Conservation (phyloP, 2,113 vertebrate genomes). For the Neolamprologus devosi region DNA sequence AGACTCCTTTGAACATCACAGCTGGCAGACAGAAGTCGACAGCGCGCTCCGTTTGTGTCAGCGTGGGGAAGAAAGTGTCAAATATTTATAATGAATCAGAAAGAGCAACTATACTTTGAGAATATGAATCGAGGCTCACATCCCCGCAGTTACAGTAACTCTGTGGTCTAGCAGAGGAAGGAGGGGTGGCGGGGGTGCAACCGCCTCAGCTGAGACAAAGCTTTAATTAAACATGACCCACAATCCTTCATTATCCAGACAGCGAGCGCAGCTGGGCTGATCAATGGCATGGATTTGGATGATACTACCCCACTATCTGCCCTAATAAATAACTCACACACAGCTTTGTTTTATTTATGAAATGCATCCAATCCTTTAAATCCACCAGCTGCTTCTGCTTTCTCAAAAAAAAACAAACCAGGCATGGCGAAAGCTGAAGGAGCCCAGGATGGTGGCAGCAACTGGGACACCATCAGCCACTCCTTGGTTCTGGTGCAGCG, state of each 20-base stretch:
- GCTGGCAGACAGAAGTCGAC: neutral
- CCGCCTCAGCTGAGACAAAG: neutral
- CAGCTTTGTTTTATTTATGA: neutral
- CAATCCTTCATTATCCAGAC: constrained; percentile 31
- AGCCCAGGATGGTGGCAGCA: constrained; percentile 29
- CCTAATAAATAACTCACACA: neutral
- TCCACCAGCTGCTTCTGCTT: neutral
- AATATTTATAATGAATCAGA: neutral
- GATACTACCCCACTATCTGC: neutral
- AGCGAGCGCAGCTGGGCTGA: constrained; percentile 13
- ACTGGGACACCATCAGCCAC: constrained; percentile 78
- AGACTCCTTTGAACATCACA: neutral
- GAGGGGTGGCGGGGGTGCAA: neutral
- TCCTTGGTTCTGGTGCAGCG: constrained; percentile 78
- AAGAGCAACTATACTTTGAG: constrained; percentile 16
- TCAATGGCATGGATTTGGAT: constrained; percentile 39
- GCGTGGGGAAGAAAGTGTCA: neutral
- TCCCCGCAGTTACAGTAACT: neutral
- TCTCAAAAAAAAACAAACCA: neutral
- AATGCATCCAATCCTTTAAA: neutral
- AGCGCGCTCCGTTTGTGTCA: neutral
- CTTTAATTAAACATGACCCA: constrained; percentile 63
- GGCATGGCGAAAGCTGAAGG: constrained; percentile 69
- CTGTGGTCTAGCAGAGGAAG: neutral
- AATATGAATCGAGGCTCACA: neutral